Conservation (phyloP, 2,888 invertebrate species). For the Dugesia japonica region DNA sequence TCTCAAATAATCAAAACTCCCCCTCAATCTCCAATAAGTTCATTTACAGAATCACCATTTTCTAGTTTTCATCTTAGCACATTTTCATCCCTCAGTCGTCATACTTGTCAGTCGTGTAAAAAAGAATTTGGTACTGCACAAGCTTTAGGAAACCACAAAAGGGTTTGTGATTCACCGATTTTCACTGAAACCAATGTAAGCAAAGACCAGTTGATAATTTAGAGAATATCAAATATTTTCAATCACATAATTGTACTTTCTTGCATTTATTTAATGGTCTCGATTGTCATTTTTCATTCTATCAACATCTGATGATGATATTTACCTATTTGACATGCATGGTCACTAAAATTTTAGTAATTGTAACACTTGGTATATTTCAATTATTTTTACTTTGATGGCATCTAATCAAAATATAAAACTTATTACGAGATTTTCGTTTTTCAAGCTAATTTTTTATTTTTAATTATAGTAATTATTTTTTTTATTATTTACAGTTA, state of each 20-base stretch:
- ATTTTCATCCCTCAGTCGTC: background rate
- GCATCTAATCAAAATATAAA: no score
- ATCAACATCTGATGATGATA: background rate
- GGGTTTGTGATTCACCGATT: background rate
- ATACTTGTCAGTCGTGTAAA: background rate
- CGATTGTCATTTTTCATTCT: background rate
- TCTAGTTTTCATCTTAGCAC: background rate
- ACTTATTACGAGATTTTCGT: no score
- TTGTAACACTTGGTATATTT: background rate
- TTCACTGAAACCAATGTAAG: constrained; percentile 1
- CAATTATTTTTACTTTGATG: background rate
- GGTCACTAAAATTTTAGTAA: background rate
- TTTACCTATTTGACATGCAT: background rate
- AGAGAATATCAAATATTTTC: background rate
- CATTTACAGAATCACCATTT: background rate
- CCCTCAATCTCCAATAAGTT: background rate
- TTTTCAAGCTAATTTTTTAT: no score
- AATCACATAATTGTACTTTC: background rate
- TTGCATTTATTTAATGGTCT: constrained; percentile 14
- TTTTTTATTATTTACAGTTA: no score
- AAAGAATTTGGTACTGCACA: background rate
- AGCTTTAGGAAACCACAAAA: background rate
- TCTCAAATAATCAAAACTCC: background rate
- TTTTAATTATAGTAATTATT: no score
- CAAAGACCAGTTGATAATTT: background rate